Evolutionary conservation across 2,797 vertebrate genomes (phyloP), one percentile per base, ranked within the genome.

Genomic region (Channa striata): DNA sequence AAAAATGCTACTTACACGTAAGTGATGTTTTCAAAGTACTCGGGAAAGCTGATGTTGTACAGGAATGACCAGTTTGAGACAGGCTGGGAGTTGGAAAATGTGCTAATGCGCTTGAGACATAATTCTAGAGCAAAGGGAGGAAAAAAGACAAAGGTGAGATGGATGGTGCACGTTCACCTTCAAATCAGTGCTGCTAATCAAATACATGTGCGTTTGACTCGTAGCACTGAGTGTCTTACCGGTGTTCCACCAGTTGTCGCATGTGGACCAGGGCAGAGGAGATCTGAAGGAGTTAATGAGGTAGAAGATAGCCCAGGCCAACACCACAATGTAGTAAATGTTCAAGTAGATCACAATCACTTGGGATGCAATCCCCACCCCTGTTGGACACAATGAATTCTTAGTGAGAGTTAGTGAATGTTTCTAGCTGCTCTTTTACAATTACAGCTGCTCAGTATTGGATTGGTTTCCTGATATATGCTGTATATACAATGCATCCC

Each of bases 221-320:
- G 0, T 40, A 10, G 2, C 4, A 7, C 14, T 23, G 8, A 11
- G 0, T 9, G 16, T 11, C 83, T 84, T 80, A 99, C 97, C 92
- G 83, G 96, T 92, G 82, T 99, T 99, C 98, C 98, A 99, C 4
- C 1, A 1, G 68, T 99, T 96, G 72, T 86, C 85, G 59, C 97
- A 99, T 19, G 77, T 94, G 0, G 95, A 92, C 98, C 98, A 99
- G 0, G 97, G 96, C 6, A 99, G 87, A 1, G 95, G 91, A 1
- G 73, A 80, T 36, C 72, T 83, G 67, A 99, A 97, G 74, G 96
- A 96, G 85, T 92, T 94, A 80, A 93, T 93, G 12, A 99, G 85
- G 85, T 98, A 99, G 82, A 98, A 96, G 17, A 98, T 80, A 1
- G 93, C 93, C 97, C 97, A 99, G 59, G 96, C 94, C n/a, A 98